Conservation (phyloP, 2,888 invertebrate species). For the Erebia palarica region DNA sequence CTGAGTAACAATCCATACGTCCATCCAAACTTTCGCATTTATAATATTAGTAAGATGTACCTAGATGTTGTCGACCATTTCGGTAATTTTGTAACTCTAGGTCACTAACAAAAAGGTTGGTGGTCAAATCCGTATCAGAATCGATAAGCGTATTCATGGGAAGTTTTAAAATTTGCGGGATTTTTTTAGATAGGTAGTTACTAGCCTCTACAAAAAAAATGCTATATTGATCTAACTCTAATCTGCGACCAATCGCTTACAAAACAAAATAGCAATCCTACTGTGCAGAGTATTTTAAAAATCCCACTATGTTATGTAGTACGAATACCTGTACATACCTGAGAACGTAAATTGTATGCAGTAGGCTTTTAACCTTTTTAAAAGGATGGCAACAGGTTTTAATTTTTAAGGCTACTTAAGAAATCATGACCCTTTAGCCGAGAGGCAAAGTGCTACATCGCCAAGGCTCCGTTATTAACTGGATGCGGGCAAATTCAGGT, state of each 20-base stretch:
- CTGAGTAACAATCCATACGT: no score
- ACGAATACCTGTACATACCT: background rate
- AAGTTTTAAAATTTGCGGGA: no score
- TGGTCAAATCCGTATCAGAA: no score
- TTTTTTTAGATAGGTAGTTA: no score
- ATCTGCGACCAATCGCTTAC: background rate
- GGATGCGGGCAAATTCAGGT: constrained; percentile 2
- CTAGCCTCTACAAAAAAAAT: no score
- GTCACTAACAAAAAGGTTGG: no score
- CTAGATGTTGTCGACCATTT: no score
- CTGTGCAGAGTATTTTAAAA: background rate
- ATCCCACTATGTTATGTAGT: background rate
- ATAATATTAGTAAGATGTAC: no score
- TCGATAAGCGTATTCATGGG: no score
- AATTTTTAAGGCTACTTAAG: constrained; percentile 12
- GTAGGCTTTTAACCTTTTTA: constrained; percentile 9
- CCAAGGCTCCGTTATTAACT: constrained; percentile 14
- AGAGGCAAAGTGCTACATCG: constrained; percentile 8
- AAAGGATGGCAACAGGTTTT: constrained; percentile 15
- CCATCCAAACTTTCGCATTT: no score
- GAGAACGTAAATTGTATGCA: background rate
- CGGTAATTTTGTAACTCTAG: no score
- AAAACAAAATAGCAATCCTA: background rate
- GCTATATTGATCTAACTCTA: no score
- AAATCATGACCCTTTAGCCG: constrained; percentile 15